These are phyloP conservation scores for Carterocephalus palaemon DNA, from an alignment of 2,888 invertebrate genomes.

Conservation along the genomic window DNA sequence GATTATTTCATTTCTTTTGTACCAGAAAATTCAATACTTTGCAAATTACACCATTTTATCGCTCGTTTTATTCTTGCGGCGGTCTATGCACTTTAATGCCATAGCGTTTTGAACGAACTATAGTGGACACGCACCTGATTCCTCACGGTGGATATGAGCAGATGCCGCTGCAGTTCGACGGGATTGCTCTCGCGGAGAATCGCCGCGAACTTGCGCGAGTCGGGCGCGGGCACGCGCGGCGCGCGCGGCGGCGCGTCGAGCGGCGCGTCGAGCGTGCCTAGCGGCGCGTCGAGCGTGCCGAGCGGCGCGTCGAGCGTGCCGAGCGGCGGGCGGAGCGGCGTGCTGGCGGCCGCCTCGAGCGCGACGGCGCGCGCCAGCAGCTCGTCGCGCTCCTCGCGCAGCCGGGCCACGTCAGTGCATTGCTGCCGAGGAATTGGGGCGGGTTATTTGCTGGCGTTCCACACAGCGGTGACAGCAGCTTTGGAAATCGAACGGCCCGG, in stretches of 20 bases:
- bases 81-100: no score
- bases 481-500: no score
- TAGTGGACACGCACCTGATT: slow-evolving; percentile 89
- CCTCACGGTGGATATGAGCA: slow-evolving; percentile 88
- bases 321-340: slow-evolving; percentile 46
- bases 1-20: no score
- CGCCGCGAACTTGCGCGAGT: slow-evolving; percentile 88
- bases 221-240: slow-evolving; percentile 82
- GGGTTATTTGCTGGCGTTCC: no score
- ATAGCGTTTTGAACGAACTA: no score
- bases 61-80: no score
- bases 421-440: no score
- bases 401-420: slow-evolving; percentile 74
- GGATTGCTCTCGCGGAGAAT: slow-evolving; percentile 90
- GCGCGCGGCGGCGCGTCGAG: slow-evolving; percentile 82
- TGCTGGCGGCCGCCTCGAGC: slow-evolving; percentile 81
- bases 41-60: no score
- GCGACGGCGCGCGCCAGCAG: slow-evolving; percentile 86
- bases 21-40: no score
- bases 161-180: slow-evolving; percentile 89
- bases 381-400: slow-evolving; percentile 86
- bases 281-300: slow-evolving; percentile 83
- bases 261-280: slow-evolving; percentile 84
- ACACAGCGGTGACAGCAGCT: no score
- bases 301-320: slow-evolving; percentile 73